phyloP scores from a whole-genome alignment of 2,797 vertebrate species.

The Liasis olivaceus region DNA sequence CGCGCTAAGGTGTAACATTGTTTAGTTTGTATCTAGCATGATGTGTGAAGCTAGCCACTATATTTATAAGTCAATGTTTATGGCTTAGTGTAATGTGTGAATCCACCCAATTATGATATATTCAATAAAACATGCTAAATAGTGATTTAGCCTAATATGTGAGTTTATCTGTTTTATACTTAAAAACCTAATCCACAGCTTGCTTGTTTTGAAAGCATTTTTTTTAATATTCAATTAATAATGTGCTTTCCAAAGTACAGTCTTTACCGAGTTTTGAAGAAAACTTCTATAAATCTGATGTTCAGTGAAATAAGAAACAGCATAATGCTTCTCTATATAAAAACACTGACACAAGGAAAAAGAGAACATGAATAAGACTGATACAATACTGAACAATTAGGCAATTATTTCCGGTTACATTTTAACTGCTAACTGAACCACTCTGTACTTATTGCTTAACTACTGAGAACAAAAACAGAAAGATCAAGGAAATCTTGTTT shows the following conservation, averaged over 20 bases:
- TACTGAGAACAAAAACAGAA: not conserved
- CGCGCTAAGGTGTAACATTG: not conserved
- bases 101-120: not conserved
- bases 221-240: not conserved
- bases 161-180: not conserved
- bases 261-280: not conserved
- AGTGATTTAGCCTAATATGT: not conserved
- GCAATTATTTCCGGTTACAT: conserved; percentile 34
- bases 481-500: not conserved
- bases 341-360: not conserved
- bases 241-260: not conserved
- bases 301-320: not conserved
- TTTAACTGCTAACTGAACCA: conserved; percentile 34
- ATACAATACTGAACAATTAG: conserved; percentile 21
- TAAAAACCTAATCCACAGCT: not conserved
- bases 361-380: not conserved
- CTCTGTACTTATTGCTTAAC: conserved; percentile 22
- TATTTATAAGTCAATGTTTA: not conserved
- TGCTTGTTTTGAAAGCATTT: not conserved
- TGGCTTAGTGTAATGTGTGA: not conserved
- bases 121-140: not conserved
- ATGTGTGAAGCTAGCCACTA: not conserved
- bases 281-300: not conserved
- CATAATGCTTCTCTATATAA: not conserved
- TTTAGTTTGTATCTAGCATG: not conserved